A percentile compares a stretch with the other conserved stretches of the same genome.
Evolutionary conservation across 2,888 invertebrate genomes (phyloP).

Genomic region (Mycalesis mineus): DNA sequence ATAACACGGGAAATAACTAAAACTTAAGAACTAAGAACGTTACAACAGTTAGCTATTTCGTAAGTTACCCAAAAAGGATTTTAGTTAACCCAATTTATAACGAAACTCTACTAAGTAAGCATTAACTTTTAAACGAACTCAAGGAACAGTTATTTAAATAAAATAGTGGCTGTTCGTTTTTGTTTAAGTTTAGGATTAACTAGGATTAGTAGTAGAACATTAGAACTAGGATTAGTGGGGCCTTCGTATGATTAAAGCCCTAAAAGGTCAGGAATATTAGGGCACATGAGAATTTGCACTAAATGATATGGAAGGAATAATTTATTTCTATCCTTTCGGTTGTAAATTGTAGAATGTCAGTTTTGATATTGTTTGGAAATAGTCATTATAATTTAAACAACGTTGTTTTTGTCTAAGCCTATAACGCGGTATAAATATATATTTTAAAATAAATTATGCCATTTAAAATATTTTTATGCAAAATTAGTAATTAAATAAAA

Average conservation of each 20-base stretch:
- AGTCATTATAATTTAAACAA: background rate
- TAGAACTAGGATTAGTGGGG: constrained; percentile 18
- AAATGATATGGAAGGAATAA: constrained; percentile 1
- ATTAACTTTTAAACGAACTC: background rate
- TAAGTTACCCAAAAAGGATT: background rate
- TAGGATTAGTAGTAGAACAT: constrained; percentile 12
- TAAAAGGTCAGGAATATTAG: constrained; percentile 17
- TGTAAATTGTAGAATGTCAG: background rate
- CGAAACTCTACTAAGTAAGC: background rate
- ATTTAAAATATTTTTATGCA: no score
- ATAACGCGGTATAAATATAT: no score
- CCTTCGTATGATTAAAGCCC: constrained; percentile 21
- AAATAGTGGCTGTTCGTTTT: constrained; percentile 10
- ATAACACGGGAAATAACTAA: background rate
- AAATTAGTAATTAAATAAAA: no score
- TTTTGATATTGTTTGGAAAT: background rate
- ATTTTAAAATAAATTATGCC: no score
- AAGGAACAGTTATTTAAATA: constrained; percentile 14
- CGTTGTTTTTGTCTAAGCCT: no score
- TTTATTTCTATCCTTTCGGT: background rate
- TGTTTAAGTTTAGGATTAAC: constrained; percentile 19
- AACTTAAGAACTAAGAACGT: background rate
- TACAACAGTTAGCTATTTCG: constrained; percentile 7
- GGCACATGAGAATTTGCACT: constrained; percentile 10
- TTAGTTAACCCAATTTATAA: background rate